phyloP scores from a whole-genome alignment of 2,113 vertebrate species.

The Piprites chloris region DNA sequence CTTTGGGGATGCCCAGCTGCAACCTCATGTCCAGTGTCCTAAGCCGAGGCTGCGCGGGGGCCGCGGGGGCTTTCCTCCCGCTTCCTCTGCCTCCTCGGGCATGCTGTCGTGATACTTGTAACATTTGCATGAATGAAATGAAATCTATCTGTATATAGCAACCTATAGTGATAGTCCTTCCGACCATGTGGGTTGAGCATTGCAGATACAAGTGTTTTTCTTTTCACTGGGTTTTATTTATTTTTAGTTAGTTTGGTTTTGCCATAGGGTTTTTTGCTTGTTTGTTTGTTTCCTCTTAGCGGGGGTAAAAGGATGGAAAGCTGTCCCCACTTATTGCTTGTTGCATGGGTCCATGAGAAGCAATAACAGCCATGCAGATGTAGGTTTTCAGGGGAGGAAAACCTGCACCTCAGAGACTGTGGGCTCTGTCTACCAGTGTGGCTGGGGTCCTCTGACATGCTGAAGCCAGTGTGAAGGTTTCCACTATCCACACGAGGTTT shows the following conservation, averaged over 20 bases:
- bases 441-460: not conserved
- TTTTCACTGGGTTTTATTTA: constrained; percentile 63
- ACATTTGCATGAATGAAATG: constrained; percentile 77
- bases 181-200: constrained; percentile 60
- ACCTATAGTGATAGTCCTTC: constrained; percentile 70
- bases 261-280: not conserved
- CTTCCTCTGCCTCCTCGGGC: constrained; percentile 61
- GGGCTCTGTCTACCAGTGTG: fast-evolving
- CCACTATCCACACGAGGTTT: not conserved
- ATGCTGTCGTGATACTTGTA: constrained; percentile 76
- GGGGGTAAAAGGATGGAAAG: constrained; percentile 34
- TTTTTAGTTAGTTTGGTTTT: not conserved
- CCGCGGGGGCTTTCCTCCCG: not conserved
- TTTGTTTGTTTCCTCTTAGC: not conserved
- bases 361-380: constrained; percentile 49
- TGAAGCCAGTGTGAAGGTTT: not conserved
- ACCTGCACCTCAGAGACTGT: not conserved
- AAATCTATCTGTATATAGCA: constrained; percentile 77
- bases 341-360: constrained; percentile 44
- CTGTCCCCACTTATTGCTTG: not conserved
- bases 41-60: not conserved
- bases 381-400: not conserved
- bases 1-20: not conserved
- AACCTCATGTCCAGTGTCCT: not conserved
- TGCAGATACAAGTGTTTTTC: constrained; percentile 59